Conservation (phyloP, 2,797 vertebrate genomes). For the Natrix natrix region DNA sequence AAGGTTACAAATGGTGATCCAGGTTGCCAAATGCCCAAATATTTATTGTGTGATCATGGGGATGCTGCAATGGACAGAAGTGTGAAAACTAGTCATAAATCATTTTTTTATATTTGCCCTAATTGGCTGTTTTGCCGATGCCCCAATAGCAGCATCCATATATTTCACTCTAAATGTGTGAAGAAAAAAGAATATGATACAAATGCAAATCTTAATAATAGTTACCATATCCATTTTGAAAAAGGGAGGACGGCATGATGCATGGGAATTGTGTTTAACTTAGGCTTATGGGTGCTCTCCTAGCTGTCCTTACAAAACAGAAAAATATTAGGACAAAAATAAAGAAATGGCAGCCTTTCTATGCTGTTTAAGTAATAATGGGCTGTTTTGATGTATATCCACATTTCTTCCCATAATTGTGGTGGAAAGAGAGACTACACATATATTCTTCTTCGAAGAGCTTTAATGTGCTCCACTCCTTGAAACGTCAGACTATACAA, state of each 20-base stretch:
- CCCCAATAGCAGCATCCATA: background rate
- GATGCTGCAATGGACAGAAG: no score
- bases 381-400: background rate
- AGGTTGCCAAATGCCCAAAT: no score
- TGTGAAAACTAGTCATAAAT: background rate
- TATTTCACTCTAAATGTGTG: background rate
- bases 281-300: background rate
- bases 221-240: background rate
- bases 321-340: background rate
- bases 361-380: background rate
- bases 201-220: background rate
- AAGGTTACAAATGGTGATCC: no score
- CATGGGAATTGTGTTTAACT: background rate
- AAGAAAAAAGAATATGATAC: background rate
- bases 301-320: background rate
- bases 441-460: constrained; percentile 36
- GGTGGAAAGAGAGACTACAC: background rate
- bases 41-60: no score
- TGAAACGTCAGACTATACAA: constrained; percentile 41
- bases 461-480: constrained; percentile 54
- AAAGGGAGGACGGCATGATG: background rate
- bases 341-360: background rate
- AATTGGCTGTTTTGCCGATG: background rate
- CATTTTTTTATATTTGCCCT: background rate
- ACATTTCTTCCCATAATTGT: background rate